Base-by-base conservation (phyloP, 2,797 vertebrate genomes). In the Pelodytes ibericus region DNA sequence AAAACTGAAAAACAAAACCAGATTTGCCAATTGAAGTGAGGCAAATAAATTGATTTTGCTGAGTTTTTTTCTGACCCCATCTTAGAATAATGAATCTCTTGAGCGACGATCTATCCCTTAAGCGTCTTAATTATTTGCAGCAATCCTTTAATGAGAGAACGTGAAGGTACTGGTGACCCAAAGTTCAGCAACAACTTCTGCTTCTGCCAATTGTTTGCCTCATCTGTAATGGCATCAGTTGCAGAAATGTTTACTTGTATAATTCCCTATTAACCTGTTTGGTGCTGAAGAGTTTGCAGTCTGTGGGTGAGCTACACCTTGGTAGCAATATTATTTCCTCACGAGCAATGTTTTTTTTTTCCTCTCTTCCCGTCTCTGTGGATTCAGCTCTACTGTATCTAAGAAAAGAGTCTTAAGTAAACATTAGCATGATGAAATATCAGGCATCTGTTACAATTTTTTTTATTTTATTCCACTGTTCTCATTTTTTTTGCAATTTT, bases 391-490 rank as follows among this genome's bases (percentile, higher is more conserved):
- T 80, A 60, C 63, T 80, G 74, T 82, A 74, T 83, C 39, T 83
- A 44, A 79, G 29, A 84, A 84, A 82, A 77, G 66, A 30, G 36
- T 76, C 15, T 73, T 30, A 10, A 64, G 57, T 89, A 88, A 89
- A 85, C 83, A 88, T 72, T 82, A 66, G 74, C 65, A 74, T 57
- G 70, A 82, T 86, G 86, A 87, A 86, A 85, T 82, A 58, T 70
- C 82, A 80, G 72, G 83, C 22, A 7, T 62, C 22, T 84, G 69
- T 70, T 88, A 74, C 81, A 82, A 51, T 33, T n/a, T 57, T 78
- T 83, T 69, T 76, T 84, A 16, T 72, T n/a, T n/a, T n/a, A n/a
- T n/a, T n/a, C n/a, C n/a, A 59, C 64, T 18, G 81, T 77, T 77
- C 80, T 56, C 39, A 81, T 59, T 56, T 85, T 75, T 66, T 66